Base-by-base conservation (phyloP, 2,888 invertebrate genomes). In the Entomobrya proxima region DNA sequence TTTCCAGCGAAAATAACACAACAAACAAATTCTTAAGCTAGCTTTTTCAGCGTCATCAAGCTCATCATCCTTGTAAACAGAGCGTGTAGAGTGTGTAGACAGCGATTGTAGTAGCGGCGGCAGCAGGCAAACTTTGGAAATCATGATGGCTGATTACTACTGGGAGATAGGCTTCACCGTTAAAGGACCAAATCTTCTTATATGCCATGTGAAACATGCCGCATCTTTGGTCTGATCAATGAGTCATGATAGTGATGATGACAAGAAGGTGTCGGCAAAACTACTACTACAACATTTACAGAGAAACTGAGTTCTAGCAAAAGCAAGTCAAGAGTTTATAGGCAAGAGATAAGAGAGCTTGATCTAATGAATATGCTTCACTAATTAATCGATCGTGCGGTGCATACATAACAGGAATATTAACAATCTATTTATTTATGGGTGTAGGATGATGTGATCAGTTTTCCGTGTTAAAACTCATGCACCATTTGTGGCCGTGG, bases 361-460 rank as follows among this genome's bases (percentile, higher is more conserved):
- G 52, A 79, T 67, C 69, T 50, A 69, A 72, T 81, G 80, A 81
- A 81, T 81, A 81, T 81, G 80, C 55, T 81, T 30, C 32, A 40
- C 72, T 81, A 81, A 81, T 81, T 81, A 81, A 81, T 72, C 80
- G 72, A 81, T 72, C 72, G 69, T 72, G 72, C 30, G 30, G 67
- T 67, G 67, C 67, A 67, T 67, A 40, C 58, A 21, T 40, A 40
- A 18, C 24, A 37, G 3, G 37, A 40, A 67, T 24, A 67, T 67
- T 61, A 27, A 44, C 44, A n/a, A n/a, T n/a, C n/a, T n/a, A n/a
- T n/a, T n/a, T n/a, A n/a, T n/a, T n/a, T n/a, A n/a, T n/a, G n/a
- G n/a, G n/a, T n/a, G n/a, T n/a, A n/a, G n/a, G n/a, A n/a, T n/a
- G n/a, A n/a, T n/a, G n/a, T n/a, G n/a, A n/a, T n/a, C n/a, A n/a